Evolutionary conservation across 2,888 invertebrate genomes (phyloP).

Genomic region (Hofmannophila pseudospretella): DNA sequence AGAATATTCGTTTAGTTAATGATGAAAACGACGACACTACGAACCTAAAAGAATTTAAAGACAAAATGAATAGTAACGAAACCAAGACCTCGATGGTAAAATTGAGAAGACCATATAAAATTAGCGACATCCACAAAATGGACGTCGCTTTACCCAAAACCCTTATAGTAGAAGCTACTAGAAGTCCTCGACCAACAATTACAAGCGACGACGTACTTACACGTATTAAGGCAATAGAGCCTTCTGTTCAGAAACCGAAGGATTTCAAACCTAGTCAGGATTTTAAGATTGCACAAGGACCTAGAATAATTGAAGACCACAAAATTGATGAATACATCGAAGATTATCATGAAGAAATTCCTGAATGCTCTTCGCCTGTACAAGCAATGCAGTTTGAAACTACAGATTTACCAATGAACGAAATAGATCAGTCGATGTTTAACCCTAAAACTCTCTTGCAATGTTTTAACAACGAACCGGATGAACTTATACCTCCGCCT

Average conservation of each 20-base stretch:
- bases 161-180: conserved; percentile 15
- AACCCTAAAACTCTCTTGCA: conserved; percentile 57
- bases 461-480: conserved; percentile 27
- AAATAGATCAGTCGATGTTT: conserved; percentile 47
- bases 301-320: too few species aligned
- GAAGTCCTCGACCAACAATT: background rate
- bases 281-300: too few species aligned
- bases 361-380: conserved; percentile 1
- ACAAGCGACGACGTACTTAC: background rate
- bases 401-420: conserved; percentile 10
- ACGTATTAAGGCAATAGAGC: background rate
- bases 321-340: too few species aligned
- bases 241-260: background rate
- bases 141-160: conserved; percentile 29
- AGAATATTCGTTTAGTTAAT: conserved; percentile 6
- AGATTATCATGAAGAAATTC: background rate
- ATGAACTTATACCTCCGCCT: conserved; percentile 48
- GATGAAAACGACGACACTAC: conserved; percentile 6
- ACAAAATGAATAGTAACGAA: conserved; percentile 3
- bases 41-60: too few species aligned
- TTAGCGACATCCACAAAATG: conserved; percentile 44
- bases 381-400: background rate
- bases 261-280: background rate
- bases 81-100: conserved; percentile 16
- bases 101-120: conserved; percentile 46